Conservation (phyloP, 2,113 vertebrate species). For the Lota lota region DNA sequence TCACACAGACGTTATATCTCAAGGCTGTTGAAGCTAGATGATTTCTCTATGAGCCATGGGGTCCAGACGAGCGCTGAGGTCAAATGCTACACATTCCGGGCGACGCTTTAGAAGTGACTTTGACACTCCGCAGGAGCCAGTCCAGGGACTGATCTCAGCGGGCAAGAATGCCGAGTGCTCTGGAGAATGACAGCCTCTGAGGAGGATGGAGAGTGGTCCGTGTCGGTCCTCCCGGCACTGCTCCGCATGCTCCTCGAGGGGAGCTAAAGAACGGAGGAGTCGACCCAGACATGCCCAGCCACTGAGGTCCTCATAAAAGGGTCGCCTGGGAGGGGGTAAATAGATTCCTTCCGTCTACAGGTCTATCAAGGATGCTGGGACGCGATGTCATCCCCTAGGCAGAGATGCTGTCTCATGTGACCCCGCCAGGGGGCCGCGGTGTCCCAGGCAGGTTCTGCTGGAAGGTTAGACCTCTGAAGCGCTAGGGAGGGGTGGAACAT, state of each 20-base stretch:
- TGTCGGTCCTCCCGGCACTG: too few species aligned
- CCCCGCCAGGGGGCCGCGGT: slow-evolving; percentile 34
- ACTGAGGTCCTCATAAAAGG: not conserved
- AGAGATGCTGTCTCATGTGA: slow-evolving; percentile 46
- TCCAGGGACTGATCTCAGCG: slow-evolving; percentile 47
- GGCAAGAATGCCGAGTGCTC: slow-evolving; percentile 50
- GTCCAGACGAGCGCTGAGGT: slow-evolving; percentile 63
- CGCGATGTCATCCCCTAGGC: slow-evolving; percentile 46
- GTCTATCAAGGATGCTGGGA: slow-evolving; percentile 24
- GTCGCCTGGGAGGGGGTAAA: not conserved
- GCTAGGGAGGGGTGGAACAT: slow-evolving; percentile 43
- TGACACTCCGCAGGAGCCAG: slow-evolving; percentile 69
- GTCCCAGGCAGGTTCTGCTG: not conserved
- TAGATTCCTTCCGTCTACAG: not conserved
- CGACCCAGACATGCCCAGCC: too few species aligned
- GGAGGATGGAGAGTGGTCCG: too few species aligned
- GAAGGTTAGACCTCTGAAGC: slow-evolving; percentile 23
- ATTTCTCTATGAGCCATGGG: slow-evolving; percentile 46
- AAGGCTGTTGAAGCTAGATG: too few species aligned
- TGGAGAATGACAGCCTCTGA: slow-evolving; percentile 19
- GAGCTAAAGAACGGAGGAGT: too few species aligned
- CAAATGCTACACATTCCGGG: slow-evolving; percentile 63
- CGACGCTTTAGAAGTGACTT: slow-evolving; percentile 61
- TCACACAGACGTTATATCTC: too few species aligned
- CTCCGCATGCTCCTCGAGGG: too few species aligned